Percentiles rank a stretch among this genome's conserved stretches.
phyloP scores from a whole-genome alignment of 2,113 vertebrate genomes.

The Spheniscus mendiculus region DNA sequence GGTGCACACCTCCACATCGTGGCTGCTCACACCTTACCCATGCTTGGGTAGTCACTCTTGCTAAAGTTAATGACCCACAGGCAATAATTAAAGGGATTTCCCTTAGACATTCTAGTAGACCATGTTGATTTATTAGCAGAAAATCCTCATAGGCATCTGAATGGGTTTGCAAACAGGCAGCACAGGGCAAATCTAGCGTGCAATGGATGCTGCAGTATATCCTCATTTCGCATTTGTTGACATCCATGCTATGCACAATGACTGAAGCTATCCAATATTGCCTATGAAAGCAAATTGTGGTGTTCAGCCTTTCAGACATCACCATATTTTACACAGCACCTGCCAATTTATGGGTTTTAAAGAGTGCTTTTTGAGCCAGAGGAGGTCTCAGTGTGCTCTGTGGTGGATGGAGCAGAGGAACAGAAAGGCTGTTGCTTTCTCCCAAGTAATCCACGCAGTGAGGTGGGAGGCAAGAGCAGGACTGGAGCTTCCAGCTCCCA shows the following conservation, averaged over 20 bases:
- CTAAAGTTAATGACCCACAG: not conserved
- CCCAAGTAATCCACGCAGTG: not conserved
- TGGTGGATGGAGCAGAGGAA: not conserved
- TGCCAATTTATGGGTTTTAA: not conserved
- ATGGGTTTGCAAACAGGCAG: not conserved
- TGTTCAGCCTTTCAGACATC: not conserved
- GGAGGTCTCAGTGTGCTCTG: not conserved
- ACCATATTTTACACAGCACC: not conserved
- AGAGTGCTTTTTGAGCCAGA: not conserved
- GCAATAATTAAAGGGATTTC: constrained; percentile 6
- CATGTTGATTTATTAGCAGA: not conserved
- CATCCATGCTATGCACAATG: not conserved
- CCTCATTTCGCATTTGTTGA: not conserved
- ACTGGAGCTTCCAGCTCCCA: not conserved
- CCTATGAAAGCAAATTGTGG: not conserved
- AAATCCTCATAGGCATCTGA: not conserved
- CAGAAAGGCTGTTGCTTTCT: not conserved
- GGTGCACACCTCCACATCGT: not conserved
- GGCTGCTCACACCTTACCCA: not conserved
- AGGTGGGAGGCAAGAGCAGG: not conserved
- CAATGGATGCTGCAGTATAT: not conserved
- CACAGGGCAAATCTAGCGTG: not conserved
- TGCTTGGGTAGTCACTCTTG: not conserved
- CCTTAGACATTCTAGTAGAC: not conserved
- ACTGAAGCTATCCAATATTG: not conserved